Evolutionary conservation across 1,140 invertebrate species (phyloP), one percentile per base, ranked within the genome.

Genomic region (Leptopilina boulardi): DNA sequence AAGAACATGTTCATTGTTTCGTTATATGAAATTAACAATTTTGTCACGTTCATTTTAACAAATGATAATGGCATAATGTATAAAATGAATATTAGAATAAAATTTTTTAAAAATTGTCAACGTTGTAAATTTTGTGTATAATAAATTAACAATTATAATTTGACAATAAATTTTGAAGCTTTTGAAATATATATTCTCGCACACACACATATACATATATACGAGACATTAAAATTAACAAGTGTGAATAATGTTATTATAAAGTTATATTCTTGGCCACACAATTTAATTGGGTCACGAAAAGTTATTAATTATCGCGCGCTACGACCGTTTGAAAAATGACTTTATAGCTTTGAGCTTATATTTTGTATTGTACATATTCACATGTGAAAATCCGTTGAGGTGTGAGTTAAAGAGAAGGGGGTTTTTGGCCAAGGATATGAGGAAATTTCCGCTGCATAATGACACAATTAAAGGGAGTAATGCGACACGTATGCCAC

Each of bases 401-500:
- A 66, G 26, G 26, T 66, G 59, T 66, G 59, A 66, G 59, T 26
- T 38, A 9, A 6, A 6, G 26, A 56, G 54, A 56, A 56, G 59
- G 21, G 59, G 34, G 34, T 38, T 38, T 38, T 66, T 66, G 15
- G n/a, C 59, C 59, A 66, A 66, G 59, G 59, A 66, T 66, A 66
- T 66, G 59, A 77, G 74, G 77, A 82, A 76, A 82, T 79, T 76
- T 82, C 76, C 77, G 77, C 51, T 75, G 71, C 76, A 78, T 75
- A 78, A 82, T 82, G 81, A 78, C 75, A 76, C 78, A 77, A 82
- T 82, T 82, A 82, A 80, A 78, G 78, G 59, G 78, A 80, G 76
- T 78, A 79, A 82, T 78, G 74, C 72, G 70, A 70, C 76, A 78
- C 77, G 76, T 82, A 82, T 77, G 76, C 70, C 59, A 30, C 59